These are phyloP conservation scores for Palythoa caribaeorum DNA, from an alignment of 92 coral and sea anemone genomes.

Conservation along the genomic window DNA sequence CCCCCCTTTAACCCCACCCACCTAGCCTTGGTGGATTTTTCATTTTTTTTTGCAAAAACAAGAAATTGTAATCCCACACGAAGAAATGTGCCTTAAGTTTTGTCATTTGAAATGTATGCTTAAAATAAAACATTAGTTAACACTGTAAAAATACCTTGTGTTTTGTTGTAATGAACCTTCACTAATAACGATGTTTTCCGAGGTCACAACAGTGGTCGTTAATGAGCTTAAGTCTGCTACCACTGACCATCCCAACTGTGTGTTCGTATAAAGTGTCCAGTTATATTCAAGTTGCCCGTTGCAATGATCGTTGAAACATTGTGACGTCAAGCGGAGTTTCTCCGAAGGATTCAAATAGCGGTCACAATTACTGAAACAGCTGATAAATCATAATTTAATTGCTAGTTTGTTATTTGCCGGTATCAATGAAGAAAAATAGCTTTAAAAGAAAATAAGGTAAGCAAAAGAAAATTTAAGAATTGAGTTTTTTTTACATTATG, in stretches of 20 bases:
- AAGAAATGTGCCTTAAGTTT: too few species aligned
- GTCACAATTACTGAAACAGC: conserved; percentile 41
- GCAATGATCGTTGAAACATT: background rate
- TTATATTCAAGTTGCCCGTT: conserved; percentile 10
- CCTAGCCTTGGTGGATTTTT: too few species aligned
- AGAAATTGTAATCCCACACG: too few species aligned
- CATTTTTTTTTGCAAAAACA: too few species aligned
- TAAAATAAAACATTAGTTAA: background rate
- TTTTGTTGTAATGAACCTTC: background rate
- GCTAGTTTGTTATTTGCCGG: too few species aligned
- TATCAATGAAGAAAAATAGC: background rate
- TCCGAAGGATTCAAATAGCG: conserved; percentile 30
- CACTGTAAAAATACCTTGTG: background rate
- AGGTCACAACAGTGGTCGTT: conserved; percentile 1
- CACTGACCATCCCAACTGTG: background rate
- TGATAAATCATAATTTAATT: background rate
- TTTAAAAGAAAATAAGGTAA: background rate
- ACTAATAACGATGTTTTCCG: background rate
- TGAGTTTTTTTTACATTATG: too few species aligned
- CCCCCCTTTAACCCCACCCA: too few species aligned
- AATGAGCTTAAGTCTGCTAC: background rate
- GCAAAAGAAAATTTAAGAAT: too few species aligned
- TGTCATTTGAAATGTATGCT: too few species aligned
- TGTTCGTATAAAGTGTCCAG: conserved; percentile 14
- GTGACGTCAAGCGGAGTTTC: conserved; percentile 27